Evolutionary conservation across 2,888 invertebrate genomes (phyloP).

Genomic region (Drosophila pullipes): DNA sequence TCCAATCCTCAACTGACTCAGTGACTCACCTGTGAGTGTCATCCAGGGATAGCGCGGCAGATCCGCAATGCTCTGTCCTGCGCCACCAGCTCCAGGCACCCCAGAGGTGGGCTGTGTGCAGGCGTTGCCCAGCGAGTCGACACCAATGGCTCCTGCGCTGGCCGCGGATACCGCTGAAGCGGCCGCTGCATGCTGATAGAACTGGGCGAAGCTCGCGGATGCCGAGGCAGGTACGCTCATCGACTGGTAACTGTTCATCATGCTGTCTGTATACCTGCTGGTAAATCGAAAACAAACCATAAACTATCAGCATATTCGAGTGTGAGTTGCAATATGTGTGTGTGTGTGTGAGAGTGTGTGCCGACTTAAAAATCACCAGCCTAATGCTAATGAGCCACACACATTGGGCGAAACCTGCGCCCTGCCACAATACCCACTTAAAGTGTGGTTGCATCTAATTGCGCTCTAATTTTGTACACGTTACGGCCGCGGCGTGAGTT

Average conservation of each 20-base stretch:
- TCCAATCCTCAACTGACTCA: background rate
- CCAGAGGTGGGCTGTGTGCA: constrained; percentile 91
- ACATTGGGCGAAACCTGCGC: background rate
- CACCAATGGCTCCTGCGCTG: constrained; percentile 90
- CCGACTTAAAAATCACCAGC: constrained; percentile 30
- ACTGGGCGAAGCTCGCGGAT: constrained; percentile 89
- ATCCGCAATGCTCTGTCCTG: constrained; percentile 95
- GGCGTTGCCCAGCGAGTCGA: constrained; percentile 92
- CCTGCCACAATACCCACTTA: constrained; percentile 5
- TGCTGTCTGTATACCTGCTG: constrained; percentile 86
- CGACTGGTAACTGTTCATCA: constrained; percentile 86
- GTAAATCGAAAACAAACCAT: constrained; percentile 11
- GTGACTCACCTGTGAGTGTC: constrained; percentile 94
- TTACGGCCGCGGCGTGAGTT: constrained; percentile 62
- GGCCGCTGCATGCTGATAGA: constrained; percentile 93
- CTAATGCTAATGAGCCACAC: constrained; percentile 68
- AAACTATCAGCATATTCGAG: constrained; percentile 48
- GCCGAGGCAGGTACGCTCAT: constrained; percentile 86
- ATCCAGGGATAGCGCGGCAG: constrained; percentile 98
- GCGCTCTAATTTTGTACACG: constrained; percentile 64
- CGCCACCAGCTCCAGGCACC: constrained; percentile 86
- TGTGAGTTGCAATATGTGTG: background rate
- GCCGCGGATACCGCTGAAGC: constrained; percentile 90
- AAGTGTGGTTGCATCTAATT: constrained; percentile 69
- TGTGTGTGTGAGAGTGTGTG: background rate